phyloP scores from a whole-genome alignment of 1,140 invertebrate species.

The Dufourea novaeangliae region DNA sequence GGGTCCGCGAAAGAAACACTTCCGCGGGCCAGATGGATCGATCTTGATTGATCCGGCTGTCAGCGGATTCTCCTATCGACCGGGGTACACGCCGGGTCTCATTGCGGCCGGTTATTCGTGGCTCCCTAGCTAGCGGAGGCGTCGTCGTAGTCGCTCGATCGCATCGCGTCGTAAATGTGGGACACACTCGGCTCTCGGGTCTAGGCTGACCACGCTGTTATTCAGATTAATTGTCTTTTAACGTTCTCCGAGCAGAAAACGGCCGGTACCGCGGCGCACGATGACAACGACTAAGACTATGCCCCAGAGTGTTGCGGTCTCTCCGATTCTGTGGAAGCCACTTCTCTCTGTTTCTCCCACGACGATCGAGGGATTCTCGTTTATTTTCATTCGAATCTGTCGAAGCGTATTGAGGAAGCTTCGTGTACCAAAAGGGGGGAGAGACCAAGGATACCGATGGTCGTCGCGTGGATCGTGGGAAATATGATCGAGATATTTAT shows the following conservation, averaged over 20 bases:
- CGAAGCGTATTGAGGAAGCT: constrained; percentile 12
- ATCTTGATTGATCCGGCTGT: too few species aligned
- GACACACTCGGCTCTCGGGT: constrained; percentile 49
- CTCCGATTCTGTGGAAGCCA: too few species aligned
- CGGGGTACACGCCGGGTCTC: too few species aligned
- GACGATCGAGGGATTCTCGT: constrained; percentile 46
- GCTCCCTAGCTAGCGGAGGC: neutral
- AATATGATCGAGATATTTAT: too few species aligned
- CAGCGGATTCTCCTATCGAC: too few species aligned
- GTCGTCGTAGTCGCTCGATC: neutral
- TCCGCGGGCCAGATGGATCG: too few species aligned
- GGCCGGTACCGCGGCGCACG: constrained; percentile 17
- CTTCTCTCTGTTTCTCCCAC: too few species aligned
- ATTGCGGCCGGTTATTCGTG: neutral
- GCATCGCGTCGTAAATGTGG: constrained; percentile 56
- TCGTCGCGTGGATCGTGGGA: too few species aligned
- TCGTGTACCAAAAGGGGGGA: neutral
- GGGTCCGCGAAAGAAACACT: too few species aligned
- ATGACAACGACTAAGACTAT: too few species aligned
- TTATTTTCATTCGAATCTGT: constrained; percentile 55
- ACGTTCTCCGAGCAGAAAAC: constrained; percentile 50
- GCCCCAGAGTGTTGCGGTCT: too few species aligned
- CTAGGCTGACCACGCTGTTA: constrained; percentile 65
- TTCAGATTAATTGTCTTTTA: constrained; percentile 76
- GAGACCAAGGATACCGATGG: too few species aligned